phyloP scores from a whole-genome alignment of 2,888 invertebrate species.

The Dexiosoma caninum region DNA sequence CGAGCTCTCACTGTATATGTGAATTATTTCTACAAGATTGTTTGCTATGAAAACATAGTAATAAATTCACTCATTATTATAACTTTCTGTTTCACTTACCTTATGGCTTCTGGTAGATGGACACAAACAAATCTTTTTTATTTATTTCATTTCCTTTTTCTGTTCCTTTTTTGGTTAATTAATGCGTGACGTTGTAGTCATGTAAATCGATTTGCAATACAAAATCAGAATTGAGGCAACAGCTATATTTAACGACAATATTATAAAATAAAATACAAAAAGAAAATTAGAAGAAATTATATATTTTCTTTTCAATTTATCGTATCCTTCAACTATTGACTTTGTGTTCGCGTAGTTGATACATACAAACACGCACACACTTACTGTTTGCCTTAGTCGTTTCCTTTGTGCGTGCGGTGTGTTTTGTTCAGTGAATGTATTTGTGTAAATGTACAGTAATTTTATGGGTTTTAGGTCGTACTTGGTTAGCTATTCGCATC shows the following conservation, averaged over 20 bases:
- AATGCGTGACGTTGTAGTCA: neutral
- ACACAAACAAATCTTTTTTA: conserved; percentile 20
- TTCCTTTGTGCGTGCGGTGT: conserved; percentile 3
- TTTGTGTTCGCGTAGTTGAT: neutral
- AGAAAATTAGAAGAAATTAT: neutral
- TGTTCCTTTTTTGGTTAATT: neutral
- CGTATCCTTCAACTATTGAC: conserved; percentile 34
- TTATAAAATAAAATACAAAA: neutral
- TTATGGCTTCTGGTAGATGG: conserved; percentile 36
- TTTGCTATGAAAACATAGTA: too few relatives aligned
- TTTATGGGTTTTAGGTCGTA: neutral
- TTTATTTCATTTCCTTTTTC: neutral
- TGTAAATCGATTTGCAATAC: neutral
- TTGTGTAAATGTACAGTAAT: neutral
- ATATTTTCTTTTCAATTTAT: conserved; percentile 22
- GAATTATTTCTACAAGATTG: too few relatives aligned
- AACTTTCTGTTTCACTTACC: conserved; percentile 21
- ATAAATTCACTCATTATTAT: neutral
- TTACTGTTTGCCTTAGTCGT: neutral
- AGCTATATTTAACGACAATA: neutral
- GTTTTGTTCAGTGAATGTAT: neutral
- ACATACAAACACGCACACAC: neutral
- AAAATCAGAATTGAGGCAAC: neutral
- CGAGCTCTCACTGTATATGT: too few relatives aligned
- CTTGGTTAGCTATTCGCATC: neutral